Conservation (phyloP, 1,140 invertebrate genomes). For the Medauroidea extradentata region DNA sequence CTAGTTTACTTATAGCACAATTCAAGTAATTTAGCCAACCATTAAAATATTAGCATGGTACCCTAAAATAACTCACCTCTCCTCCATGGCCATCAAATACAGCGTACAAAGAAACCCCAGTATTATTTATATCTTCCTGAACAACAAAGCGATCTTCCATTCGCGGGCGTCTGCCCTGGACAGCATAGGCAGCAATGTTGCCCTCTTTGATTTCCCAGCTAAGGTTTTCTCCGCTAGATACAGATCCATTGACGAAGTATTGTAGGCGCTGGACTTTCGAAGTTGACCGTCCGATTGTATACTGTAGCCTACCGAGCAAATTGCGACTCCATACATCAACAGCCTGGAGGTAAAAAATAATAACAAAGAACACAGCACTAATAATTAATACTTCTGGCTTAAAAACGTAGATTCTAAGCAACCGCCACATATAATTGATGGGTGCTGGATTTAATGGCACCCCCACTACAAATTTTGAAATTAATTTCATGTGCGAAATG, state of each 20-base stretch:
- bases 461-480: conserved; percentile 70
- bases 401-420: conserved; percentile 65
- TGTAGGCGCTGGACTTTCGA: conserved; percentile 32
- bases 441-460: conserved; percentile 57
- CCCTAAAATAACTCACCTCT: conserved; percentile 58
- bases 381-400: conserved; percentile 60
- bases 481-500: conserved; percentile 73
- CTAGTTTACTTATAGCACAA: too few species aligned
- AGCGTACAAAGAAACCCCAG: conserved; percentile 77
- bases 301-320: conserved; percentile 65
- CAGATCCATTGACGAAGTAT: conserved; percentile 18
- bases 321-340: conserved; percentile 73
- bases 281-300: conserved; percentile 55
- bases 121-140: conserved; percentile 64
- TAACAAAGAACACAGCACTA: conserved; percentile 12
- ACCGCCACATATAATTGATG: conserved; percentile 61
- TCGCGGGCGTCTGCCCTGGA: conserved; percentile 79
- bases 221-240: conserved; percentile 51
- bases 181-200: conserved; percentile 77
- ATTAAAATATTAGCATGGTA: too few species aligned
- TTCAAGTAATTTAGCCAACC: too few species aligned
- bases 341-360: conserved; percentile 61
- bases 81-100: conserved; percentile 95
- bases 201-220: conserved; percentile 73
- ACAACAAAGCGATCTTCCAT: conserved; percentile 93